These are phyloP conservation scores for Circaetus cinerascens DNA, from an alignment of 2,113 vertebrate species.

Conservation along the genomic window DNA sequence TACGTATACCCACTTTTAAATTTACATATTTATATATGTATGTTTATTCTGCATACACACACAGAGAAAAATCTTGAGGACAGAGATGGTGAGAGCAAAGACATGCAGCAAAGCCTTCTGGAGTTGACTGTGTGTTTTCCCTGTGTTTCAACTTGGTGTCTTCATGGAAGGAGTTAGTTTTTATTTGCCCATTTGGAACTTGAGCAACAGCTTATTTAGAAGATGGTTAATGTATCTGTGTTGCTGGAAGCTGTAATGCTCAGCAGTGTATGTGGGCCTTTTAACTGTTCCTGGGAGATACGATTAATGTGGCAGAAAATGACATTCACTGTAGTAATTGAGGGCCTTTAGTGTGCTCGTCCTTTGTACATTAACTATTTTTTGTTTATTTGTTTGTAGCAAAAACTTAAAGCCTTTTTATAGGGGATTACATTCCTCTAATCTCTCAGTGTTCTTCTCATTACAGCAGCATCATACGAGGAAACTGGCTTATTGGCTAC, in stretches of 20 bases:
- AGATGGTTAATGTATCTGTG: not conserved
- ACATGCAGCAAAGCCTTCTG: not conserved
- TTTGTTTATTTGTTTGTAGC: not conserved
- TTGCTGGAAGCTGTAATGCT: slow-evolving; percentile 1
- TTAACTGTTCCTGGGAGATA: not conserved
- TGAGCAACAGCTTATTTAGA: not conserved
- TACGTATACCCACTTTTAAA: not conserved
- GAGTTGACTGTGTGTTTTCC: not conserved
- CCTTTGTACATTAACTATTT: not conserved
- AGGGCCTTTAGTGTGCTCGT: not conserved
- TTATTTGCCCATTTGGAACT: not conserved
- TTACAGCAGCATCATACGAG: not conserved
- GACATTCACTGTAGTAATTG: not conserved
- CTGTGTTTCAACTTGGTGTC: not conserved
- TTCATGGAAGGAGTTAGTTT: not conserved
- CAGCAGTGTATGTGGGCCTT: not conserved
- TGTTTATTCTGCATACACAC: not conserved
- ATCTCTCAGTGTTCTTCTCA: not conserved
- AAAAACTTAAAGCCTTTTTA: not conserved
- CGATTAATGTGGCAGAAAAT: slow-evolving; percentile 40
- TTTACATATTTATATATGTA: not conserved
- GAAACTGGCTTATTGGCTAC: not conserved
- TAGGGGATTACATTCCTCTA: not conserved
- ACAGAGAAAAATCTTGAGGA: not conserved
- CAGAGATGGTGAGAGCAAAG: not conserved